Base-by-base conservation (phyloP, 2,888 invertebrate species). In the Thecocarcelia acutangulata region DNA sequence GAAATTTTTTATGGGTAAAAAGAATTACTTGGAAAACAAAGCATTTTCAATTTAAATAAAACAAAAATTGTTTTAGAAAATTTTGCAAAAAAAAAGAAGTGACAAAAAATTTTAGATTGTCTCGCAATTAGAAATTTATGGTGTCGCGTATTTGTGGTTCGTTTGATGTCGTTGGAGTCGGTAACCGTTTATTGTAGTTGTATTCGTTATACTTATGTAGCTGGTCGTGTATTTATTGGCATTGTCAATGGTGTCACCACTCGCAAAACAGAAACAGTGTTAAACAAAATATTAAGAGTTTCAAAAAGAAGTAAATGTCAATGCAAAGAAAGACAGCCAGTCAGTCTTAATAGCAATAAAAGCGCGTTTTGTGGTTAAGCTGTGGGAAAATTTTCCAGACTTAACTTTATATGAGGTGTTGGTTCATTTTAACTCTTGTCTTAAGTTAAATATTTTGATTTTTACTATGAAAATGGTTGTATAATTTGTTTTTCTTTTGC, bases 91-190 rank as follows among this genome's bases (percentile, higher is more conserved):
- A 74, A 72, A 68, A 68, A 68, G 44, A 69, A 63, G 76, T 76
- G 76, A 69, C 69, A 69, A 76, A 76, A 76, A 61, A 68, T 48
- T 70, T 44, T 73, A 74, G 63, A 77, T 81, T 83, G 83, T 84
- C 83, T 84, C 79, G 83, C 83, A 84, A 83, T 80, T 83, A 83
- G 80, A 81, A 74, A 80, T 83, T 80, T 74, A 83, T 83, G 80
- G 77, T 84, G 84, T 84, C 84, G 83, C 83, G 83, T 81, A 70
- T 83, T 81, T 77, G 83, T 81, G 83, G 83, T 80, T 79, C 79
- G 78, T 83, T 84, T 83, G 78, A 75, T 75, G 82, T 82, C 81
- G 54, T 46, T 69, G 80, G 59, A 69, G 81, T 70, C 48, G 77
- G 77, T 72, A 70, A 66, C 59, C 73, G 80, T 68, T 75, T 76